phyloP scores from a whole-genome alignment of 2,797 vertebrate species.

The Monodelphis domestica region DNA sequence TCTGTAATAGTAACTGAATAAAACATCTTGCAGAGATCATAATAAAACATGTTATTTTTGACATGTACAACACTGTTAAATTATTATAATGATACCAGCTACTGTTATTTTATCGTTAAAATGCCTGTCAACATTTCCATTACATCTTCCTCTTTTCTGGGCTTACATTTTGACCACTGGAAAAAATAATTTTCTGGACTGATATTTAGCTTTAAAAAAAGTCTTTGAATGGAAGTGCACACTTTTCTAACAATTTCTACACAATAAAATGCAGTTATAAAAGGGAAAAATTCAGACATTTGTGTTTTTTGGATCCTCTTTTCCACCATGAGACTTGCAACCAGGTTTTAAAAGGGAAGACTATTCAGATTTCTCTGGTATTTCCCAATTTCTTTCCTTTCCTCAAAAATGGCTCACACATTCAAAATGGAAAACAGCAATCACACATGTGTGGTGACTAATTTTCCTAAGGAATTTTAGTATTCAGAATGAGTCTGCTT shows the following conservation, averaged over 20 bases:
- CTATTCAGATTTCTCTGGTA: background rate
- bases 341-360: background rate
- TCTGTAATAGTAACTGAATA: conserved; percentile 15
- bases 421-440: conserved; percentile 75
- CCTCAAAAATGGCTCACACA: conserved; percentile 73
- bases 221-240: conserved; percentile 28
- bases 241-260: conserved; percentile 58
- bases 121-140: conserved; percentile 45
- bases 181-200: conserved; percentile 48
- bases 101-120: background rate
- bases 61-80: background rate
- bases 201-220: conserved; percentile 60
- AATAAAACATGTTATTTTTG: background rate
- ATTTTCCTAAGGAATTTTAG: conserved; percentile 86
- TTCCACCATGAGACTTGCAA: background rate
- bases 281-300: conserved; percentile 61
- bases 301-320: background rate
- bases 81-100: conserved; percentile 8
- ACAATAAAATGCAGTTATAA: conserved; percentile 48
- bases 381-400: conserved; percentile 62
- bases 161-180: conserved; percentile 52
- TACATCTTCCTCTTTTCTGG: conserved; percentile 1
- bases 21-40: conserved; percentile 44
- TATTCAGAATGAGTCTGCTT: conserved; percentile 86
- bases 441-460: conserved; percentile 81